Percentiles rank a stretch among this genome's conserved stretches.
These are phyloP conservation scores for Sinocyclocheilus rhinocerous DNA, from an alignment of 2,113 vertebrate genomes.

Conservation along the genomic window DNA sequence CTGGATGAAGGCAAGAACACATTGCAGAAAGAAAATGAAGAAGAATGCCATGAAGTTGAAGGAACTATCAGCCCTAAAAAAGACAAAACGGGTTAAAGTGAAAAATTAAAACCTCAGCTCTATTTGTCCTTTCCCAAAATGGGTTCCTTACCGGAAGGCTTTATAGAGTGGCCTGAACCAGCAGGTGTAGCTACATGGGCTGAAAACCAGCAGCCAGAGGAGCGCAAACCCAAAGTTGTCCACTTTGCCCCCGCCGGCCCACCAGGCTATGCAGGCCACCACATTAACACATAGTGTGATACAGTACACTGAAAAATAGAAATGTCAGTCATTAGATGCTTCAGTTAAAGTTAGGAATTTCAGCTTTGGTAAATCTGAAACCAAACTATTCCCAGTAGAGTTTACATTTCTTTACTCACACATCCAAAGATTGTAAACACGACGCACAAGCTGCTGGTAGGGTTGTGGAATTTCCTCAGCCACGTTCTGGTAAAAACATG, in stretches of 20 bases:
- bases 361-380: too few species aligned
- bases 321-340: background rate
- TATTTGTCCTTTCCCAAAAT: background rate
- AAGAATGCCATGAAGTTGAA: slow-evolving; percentile 98
- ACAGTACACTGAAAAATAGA: slow-evolving; percentile 84
- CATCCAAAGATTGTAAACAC: slow-evolving; percentile 91
- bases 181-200: slow-evolving; percentile 88
- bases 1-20: slow-evolving; percentile 84
- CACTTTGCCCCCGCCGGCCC: slow-evolving; percentile 79
- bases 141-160: slow-evolving; percentile 84
- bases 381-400: too few species aligned
- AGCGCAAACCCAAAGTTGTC: slow-evolving; percentile 86
- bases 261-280: slow-evolving; percentile 91
- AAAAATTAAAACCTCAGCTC: background rate
- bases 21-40: slow-evolving; percentile 91
- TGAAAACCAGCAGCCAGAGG: slow-evolving; percentile 90
- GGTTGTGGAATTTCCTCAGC: slow-evolving; percentile 88
- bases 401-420: slow-evolving; percentile 76
- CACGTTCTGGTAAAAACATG: slow-evolving; percentile 95
- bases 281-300: slow-evolving; percentile 83
- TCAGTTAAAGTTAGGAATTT: too few species aligned
- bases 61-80: slow-evolving; percentile 88
- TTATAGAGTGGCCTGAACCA: slow-evolving; percentile 96
- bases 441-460: slow-evolving; percentile 84
- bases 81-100: background rate